These are phyloP conservation scores for Lepidochrysops patricia DNA, from an alignment of 2,888 invertebrate genomes.

Conservation along the genomic window DNA sequence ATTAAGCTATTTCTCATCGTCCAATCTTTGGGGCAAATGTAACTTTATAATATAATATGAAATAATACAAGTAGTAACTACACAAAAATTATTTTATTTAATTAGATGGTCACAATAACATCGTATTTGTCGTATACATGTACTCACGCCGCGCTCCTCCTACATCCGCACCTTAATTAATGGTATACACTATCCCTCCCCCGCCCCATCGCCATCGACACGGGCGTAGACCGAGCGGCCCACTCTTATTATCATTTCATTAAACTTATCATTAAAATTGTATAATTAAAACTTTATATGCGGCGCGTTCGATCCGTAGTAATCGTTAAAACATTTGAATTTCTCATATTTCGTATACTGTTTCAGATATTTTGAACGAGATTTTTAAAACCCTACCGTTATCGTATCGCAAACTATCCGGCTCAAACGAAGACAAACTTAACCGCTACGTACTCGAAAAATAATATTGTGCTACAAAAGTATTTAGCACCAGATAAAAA, in stretches of 20 bases:
- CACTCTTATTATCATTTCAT: conserved; percentile 14
- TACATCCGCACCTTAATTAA: background rate
- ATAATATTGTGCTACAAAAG: conserved; percentile 50
- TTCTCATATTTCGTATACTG: conserved; percentile 66
- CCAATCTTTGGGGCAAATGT: too few species aligned
- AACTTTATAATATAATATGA: conserved; percentile 18
- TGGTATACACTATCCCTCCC: background rate
- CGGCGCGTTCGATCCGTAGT: conserved; percentile 12
- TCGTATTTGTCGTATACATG: conserved; percentile 72
- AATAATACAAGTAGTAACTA: conserved; percentile 49
- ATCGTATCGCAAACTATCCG: conserved; percentile 37
- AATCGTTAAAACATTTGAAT: conserved; percentile 26
- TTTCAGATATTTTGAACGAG: conserved; percentile 71
- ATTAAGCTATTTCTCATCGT: too few species aligned
- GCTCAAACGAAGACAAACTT: conserved; percentile 33
- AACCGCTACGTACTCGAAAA: conserved; percentile 44
- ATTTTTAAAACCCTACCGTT: conserved; percentile 64
- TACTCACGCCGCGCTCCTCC: conserved; percentile 46
- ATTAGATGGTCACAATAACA: conserved; percentile 71
- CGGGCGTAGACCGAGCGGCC: conserved; percentile 7
- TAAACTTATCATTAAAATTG: conserved; percentile 26
- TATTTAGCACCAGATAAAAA: conserved; percentile 55
- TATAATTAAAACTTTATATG: conserved; percentile 22
- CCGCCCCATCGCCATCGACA: background rate
- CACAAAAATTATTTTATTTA: conserved; percentile 72